Evolutionary conservation across 2,888 invertebrate species (phyloP), one percentile per base, ranked within the genome.

Genomic region (Falcaria lacertinaria): DNA sequence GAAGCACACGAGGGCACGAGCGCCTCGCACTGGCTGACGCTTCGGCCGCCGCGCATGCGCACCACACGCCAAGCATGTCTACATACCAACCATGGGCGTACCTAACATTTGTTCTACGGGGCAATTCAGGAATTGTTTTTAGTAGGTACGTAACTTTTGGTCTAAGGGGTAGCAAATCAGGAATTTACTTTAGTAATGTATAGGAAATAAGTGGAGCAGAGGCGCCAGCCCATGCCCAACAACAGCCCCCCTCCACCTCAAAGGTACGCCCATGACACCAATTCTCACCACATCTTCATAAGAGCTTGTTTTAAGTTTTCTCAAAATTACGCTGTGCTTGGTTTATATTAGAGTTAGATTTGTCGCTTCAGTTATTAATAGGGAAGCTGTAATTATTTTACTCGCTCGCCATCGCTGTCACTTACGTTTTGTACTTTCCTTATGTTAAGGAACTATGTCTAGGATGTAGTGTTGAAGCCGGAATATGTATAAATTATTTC

Each of bases 1-100:
- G 89, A 85, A 89, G 89, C 89, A 89, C 88, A 77, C 76, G 77
- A 77, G 80, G 80, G 69, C 78, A 74, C 75, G 49, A 70, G 69
- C 60, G 72, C 80, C 67, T 57, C 66, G 57, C 64, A 56, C 54
- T 45, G 55, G 64, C 67, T 60, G 61, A 54, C 50, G 61, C 64
- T 57, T 50, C 52, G 44, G 47, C 50, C 64, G 53, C 59, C 43
- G 50, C 59, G 64, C 70, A 64, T 62, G 61, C 51, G 42, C 49
- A 41, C 42, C 45, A 39, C 52, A 50, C 47, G 49, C 52, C 64
- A 45, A 62, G 74, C 75, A 74, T 75, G 73, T 50, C 49, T 54
- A 7, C 55, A 50, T 48, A 45, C 44, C 39, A 57, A 65, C 61
- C n/a, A n/a, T n/a, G n/a, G n/a, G n/a, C n/a, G n/a, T n/a, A n/a